phyloP scores from a whole-genome alignment of 53 echinoderm and acorn worm genomes.

The Crossaster papposus region DNA sequence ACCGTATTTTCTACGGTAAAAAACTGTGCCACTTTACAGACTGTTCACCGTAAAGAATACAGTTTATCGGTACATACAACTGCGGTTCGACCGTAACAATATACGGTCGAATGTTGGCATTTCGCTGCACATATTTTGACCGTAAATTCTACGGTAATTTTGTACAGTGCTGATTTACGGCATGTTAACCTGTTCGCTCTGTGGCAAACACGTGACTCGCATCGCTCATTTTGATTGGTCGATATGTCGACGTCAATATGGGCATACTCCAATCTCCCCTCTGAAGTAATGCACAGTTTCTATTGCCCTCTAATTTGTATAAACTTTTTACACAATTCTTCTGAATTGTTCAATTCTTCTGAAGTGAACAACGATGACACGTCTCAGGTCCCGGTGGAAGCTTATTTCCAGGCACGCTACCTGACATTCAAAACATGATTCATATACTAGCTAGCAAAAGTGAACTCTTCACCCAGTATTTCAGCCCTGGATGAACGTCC shows the following conservation, averaged over 20 bases:
- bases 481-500: neutral
- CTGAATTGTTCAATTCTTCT: neutral
- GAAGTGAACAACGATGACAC: neutral
- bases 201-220: neutral
- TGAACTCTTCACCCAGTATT: neutral
- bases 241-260: too few species aligned
- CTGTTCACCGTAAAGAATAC: too few species aligned
- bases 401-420: neutral
- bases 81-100: too few species aligned
- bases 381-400: neutral
- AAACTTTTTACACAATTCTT: neutral
- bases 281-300: neutral
- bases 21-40: too few species aligned
- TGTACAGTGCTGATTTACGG: too few species aligned
- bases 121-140: too few species aligned
- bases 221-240: neutral
- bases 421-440: neutral
- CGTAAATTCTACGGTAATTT: too few species aligned
- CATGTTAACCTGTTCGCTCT: too few species aligned
- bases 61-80: too few species aligned
- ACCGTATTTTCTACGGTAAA: too few species aligned
- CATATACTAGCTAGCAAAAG: neutral
- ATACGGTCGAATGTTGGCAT: too few species aligned
- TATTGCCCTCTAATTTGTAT: neutral
- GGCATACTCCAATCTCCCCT: neutral